Evolutionary conservation across 2,113 vertebrate species (phyloP), one percentile per base, ranked within the genome.

Genomic region (Ochotona curzoniae): DNA sequence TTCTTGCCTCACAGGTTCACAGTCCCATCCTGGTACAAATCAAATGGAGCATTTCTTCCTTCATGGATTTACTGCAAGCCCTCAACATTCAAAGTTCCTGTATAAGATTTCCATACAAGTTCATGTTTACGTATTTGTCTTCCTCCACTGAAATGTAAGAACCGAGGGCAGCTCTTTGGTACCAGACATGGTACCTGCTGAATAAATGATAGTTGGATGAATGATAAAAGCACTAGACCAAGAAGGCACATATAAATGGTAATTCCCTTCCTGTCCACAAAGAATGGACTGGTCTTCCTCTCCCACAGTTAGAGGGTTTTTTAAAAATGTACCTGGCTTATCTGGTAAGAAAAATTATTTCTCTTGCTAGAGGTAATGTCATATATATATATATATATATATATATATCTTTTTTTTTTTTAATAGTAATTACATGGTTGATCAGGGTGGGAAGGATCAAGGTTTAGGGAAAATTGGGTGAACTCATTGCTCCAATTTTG

Each of bases 351-450:
- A 80, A 93, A 93, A 74, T 26, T 15, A 91, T 89, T 85, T 93
- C 74, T 47, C 35, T 85, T 91, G 86, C 79, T 86, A 70, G 60
- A 91, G 94, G 35, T 44, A 93, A 89, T 90, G 60, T 26, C 82
- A 90, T 44, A 44, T 44, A 44, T 44, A 6, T 44, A 44, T 44
- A n/a, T n/a, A n/a, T n/a, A n/a, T n/a, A n/a, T n/a, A n/a, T n/a
- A n/a, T n/a, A n/a, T n/a, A n/a, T n/a, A n/a, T n/a, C n/a, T n/a
- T n/a, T n/a, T n/a, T n/a, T n/a, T n/a, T n/a, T 44, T 44, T 44
- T 4, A 44, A 44, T 44, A 44, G 6, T 44, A 6, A 44, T 44
- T 44, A 44, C 38, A 44, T 44, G 38, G 38, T 44, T 44, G 38
- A 44, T 44, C 38, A 44, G 38, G 38, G 38, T 44, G 38, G 38